Percentiles rank a stretch among this genome's conserved stretches.
phyloP scores from a whole-genome alignment of 92 coral and sea anemone species.

The Porites evermanni region DNA sequence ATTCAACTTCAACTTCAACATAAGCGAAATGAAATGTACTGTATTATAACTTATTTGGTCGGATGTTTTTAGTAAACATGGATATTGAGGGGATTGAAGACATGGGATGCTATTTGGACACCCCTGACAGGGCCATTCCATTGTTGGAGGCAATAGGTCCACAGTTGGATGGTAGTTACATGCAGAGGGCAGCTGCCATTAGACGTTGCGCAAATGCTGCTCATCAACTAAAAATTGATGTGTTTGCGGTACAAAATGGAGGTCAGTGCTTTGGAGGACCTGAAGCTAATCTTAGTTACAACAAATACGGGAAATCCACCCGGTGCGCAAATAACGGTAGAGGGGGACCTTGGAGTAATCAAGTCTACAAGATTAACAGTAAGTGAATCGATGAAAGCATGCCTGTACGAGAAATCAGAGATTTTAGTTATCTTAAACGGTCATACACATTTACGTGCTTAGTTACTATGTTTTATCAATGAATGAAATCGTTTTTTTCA shows the following conservation, averaged over 20 bases:
- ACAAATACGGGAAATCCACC: conserved; percentile 42
- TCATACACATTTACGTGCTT: too few relatives aligned
- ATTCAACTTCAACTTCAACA: too few relatives aligned
- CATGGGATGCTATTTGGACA: conserved; percentile 56
- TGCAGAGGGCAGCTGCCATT: conserved; percentile 66
- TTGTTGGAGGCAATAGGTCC: conserved; percentile 50
- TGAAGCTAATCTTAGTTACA: conserved; percentile 12
- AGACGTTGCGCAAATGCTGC: conserved; percentile 67
- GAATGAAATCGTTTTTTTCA: too few relatives aligned
- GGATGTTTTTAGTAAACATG: conserved; percentile 8
- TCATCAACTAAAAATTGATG: conserved; percentile 34
- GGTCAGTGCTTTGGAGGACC: conserved; percentile 61
- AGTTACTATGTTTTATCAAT: too few relatives aligned
- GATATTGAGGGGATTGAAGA: conserved; percentile 26
- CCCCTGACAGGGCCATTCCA: conserved; percentile 40
- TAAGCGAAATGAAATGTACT: too few relatives aligned
- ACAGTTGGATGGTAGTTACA: conserved; percentile 52
- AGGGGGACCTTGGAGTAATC: conserved; percentile 60
- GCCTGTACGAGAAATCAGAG: not conserved
- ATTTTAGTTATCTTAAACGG: too few relatives aligned
- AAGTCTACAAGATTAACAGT: conserved; percentile 56
- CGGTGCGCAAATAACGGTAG: conserved; percentile 51
- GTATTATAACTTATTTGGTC: too few relatives aligned
- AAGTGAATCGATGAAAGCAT: not conserved
- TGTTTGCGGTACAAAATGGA: conserved; percentile 65